phyloP scores from a whole-genome alignment of 2,888 invertebrate genomes.

The Ormyrus nitidulus region DNA sequence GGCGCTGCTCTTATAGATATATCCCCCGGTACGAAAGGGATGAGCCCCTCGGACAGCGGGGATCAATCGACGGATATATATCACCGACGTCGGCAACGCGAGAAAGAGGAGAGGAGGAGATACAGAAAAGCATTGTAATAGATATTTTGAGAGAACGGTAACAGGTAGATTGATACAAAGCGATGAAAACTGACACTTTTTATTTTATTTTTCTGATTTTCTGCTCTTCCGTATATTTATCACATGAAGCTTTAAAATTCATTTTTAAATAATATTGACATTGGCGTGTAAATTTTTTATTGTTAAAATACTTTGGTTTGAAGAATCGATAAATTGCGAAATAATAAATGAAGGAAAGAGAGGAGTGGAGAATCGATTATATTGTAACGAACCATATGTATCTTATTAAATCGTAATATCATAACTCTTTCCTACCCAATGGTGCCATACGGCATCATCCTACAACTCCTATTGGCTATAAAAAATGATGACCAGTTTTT shows the following conservation, averaged over 20 bases:
- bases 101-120: constrained; percentile 24
- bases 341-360: too few species aligned
- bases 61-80: constrained; percentile 44
- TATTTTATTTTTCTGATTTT: neutral
- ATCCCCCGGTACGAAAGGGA: constrained; percentile 21
- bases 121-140: constrained; percentile 26
- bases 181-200: constrained; percentile 31
- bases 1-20: neutral
- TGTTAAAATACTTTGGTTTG: neutral
- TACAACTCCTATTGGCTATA: constrained; percentile 39
- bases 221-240: too few species aligned
- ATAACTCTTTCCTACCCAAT: constrained; percentile 30
- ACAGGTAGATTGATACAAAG: constrained; percentile 30
- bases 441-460: constrained; percentile 10
- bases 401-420: constrained; percentile 29
- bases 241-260: too few species aligned
- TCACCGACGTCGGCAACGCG: neutral
- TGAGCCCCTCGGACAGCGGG: constrained; percentile 40
- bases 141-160: constrained; percentile 39
- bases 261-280: too few species aligned
- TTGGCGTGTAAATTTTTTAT: too few species aligned
- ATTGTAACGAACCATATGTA: constrained; percentile 18
- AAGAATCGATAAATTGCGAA: neutral
- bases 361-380: too few species aligned
- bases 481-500: constrained; percentile 43